phyloP scores from a whole-genome alignment of 2,113 vertebrate genomes.

The Psittacula cyanocephala region DNA sequence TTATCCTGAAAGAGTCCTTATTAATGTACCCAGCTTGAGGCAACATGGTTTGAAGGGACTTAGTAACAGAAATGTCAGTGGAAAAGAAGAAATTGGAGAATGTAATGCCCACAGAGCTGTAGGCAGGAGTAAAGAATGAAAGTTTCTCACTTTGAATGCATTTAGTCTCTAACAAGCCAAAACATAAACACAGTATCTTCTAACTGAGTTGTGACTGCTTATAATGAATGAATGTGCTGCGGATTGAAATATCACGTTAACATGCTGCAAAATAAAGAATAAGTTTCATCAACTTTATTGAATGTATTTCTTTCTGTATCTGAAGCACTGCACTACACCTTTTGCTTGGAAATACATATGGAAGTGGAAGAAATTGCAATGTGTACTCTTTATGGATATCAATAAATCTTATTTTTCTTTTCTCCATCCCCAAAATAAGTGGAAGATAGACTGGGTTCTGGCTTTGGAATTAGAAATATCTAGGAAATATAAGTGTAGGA shows the following conservation, averaged over 20 bases:
- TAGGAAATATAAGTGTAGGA: not conserved
- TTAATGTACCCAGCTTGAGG: not conserved
- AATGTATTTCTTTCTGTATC: not conserved
- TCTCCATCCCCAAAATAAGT: not conserved
- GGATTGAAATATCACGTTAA: not conserved
- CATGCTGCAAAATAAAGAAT: not conserved
- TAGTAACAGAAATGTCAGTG: not conserved
- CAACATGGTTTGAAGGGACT: not conserved
- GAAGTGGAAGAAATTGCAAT: not conserved
- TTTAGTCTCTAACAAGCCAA: not conserved
- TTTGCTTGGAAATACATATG: conserved; percentile 6
- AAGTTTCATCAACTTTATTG: not conserved
- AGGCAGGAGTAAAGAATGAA: not conserved
- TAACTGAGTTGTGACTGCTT: not conserved
- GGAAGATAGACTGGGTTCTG: not conserved
- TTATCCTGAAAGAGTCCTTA: not conserved
- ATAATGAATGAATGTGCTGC: not conserved
- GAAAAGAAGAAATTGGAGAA: not conserved
- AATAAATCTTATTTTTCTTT: not conserved
- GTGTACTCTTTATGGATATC: not conserved
- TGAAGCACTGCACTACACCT: not conserved
- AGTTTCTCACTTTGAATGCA: not conserved
- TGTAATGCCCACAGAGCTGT: not conserved
- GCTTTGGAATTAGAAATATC: not conserved
- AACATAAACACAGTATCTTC: not conserved